phyloP scores from a whole-genome alignment of 2,888 invertebrate genomes.

The Scrobipalpa costella region DNA sequence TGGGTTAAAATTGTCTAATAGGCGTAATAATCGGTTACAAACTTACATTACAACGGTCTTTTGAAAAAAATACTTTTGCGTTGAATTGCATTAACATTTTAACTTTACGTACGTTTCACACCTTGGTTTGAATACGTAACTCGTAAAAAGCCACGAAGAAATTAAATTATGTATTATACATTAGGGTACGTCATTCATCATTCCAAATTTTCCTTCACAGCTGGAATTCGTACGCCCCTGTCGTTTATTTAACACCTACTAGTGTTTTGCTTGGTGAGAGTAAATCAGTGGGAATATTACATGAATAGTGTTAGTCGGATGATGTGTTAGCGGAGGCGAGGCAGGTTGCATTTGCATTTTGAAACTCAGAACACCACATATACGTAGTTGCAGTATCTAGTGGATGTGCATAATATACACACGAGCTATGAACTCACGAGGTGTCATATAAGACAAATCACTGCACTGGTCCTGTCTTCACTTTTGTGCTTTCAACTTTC shows the following conservation, averaged over 20 bases:
- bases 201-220: not conserved
- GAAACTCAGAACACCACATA: not conserved
- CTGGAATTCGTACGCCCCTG: not conserved
- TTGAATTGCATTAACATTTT: not conserved
- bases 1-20: not conserved
- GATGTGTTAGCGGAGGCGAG: slow-evolving; percentile 1
- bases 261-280: not conserved
- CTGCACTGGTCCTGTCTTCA: no score
- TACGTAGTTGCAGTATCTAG: not conserved
- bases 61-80: not conserved
- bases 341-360: slow-evolving; percentile 13
- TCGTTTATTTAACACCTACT: slow-evolving; percentile 13
- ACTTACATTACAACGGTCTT: no score
- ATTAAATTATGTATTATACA: slow-evolving; percentile 31
- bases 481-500: no score
- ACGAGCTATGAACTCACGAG: not conserved
- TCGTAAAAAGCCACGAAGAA: not conserved
- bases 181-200: slow-evolving; percentile 28
- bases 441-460: not conserved
- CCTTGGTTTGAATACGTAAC: slow-evolving; percentile 1
- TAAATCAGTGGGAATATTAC: not conserved
- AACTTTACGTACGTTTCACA: not conserved
- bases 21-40: no score
- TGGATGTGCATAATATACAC: not conserved
- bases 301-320: not conserved